Evolutionary conservation across 2,113 vertebrate genomes (phyloP).

Genomic region (Cyanocitta stelleri): DNA sequence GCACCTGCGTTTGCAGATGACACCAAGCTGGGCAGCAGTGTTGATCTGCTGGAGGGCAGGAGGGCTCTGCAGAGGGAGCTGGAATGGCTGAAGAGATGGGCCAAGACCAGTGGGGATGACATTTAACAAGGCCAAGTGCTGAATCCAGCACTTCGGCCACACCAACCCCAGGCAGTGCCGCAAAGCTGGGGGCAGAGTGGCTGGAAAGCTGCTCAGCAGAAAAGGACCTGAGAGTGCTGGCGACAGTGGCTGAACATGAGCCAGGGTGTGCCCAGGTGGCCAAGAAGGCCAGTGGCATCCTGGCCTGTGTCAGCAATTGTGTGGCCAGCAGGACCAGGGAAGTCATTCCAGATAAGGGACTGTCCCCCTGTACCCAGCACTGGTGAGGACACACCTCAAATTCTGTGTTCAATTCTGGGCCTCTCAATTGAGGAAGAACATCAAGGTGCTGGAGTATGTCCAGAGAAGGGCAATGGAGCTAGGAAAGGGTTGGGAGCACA

Average conservation of each 20-base stretch:
- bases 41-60: background rate
- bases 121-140: background rate
- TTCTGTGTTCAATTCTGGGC: rapidly evolving
- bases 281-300: background rate
- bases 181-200: background rate
- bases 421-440: no score
- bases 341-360: background rate
- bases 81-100: background rate
- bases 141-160: background rate
- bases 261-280: background rate
- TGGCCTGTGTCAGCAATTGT: background rate
- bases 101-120: rapidly evolving
- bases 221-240: background rate
- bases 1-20: background rate
- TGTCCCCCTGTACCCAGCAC: rapidly evolving
- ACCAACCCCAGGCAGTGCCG: rapidly evolving
- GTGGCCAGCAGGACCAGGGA: background rate
- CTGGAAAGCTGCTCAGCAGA: background rate
- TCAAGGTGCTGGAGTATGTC: no score
- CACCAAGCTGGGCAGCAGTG: no score
- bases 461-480: background rate
- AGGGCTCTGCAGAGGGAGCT: background rate
- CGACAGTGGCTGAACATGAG: background rate
- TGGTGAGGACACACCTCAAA: rapidly evolving
- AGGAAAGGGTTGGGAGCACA: background rate